A percentile compares a stretch with the other conserved stretches of the same genome.
Evolutionary conservation across 2,888 invertebrate species (phyloP).

Genomic region (Tenthredo amoena): DNA sequence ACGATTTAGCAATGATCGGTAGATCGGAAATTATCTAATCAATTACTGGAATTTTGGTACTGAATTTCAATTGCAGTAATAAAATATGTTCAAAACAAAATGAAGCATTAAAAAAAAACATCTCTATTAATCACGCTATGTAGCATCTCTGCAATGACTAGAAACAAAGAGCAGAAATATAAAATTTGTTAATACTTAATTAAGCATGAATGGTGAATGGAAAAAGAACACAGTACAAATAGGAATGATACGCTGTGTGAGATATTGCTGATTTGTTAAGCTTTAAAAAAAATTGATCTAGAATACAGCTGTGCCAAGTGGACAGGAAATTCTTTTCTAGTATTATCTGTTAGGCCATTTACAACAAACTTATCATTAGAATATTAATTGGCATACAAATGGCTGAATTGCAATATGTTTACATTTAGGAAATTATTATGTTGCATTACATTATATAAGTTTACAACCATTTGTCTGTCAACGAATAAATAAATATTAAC

Average conservation of each 20-base stretch:
- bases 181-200: slow-evolving; percentile 42
- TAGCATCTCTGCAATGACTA: slow-evolving; percentile 58
- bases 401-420: not conserved
- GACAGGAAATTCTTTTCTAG: not conserved
- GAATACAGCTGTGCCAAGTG: not conserved
- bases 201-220: slow-evolving; percentile 49
- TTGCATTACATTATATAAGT: not conserved
- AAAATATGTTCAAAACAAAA: slow-evolving; percentile 17
- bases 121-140: slow-evolving; percentile 7
- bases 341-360: slow-evolving; percentile 29
- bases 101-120: not conserved
- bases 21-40: slow-evolving; percentile 12
- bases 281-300: not conserved
- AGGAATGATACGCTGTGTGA: slow-evolving; percentile 60
- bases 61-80: not conserved
- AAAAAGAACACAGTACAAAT: slow-evolving; percentile 56
- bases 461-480: slow-evolving; percentile 25
- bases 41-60: not conserved
- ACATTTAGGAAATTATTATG: not conserved
- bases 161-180: slow-evolving; percentile 51
- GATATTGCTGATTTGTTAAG: slow-evolving; percentile 42
- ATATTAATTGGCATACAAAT: slow-evolving; percentile 2
- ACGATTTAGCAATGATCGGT: not conserved
- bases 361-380: slow-evolving; percentile 12
- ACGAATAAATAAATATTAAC: slow-evolving; percentile 1